Conservation (phyloP, 2,113 vertebrate genomes). For the Cisticola juncidis region DNA sequence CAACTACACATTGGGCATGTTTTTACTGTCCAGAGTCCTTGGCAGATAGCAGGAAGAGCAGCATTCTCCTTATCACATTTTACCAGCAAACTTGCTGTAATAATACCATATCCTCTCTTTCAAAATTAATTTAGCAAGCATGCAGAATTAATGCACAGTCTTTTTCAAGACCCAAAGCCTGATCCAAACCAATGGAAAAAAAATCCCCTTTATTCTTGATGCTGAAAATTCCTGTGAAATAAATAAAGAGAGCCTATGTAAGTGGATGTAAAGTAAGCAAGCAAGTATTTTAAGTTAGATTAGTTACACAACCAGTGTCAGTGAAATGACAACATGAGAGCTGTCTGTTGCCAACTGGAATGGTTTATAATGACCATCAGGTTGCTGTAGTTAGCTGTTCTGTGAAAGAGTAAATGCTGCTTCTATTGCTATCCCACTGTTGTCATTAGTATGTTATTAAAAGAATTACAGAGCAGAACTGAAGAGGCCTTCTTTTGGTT, state of each 20-base stretch:
- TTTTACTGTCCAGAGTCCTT: background rate
- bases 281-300: background rate
- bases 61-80: conserved; percentile 11
- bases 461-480: background rate
- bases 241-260: background rate
- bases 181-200: background rate
- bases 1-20: background rate
- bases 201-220: background rate
- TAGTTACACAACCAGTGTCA: background rate
- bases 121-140: background rate
- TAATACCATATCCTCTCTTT: background rate
- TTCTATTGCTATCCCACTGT: background rate
- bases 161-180: background rate
- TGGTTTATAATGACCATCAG: background rate
- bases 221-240: background rate
- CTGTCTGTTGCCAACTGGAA: background rate
- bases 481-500: background rate
- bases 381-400: background rate
- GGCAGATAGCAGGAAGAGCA: background rate
- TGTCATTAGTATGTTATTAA: background rate
- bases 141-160: background rate
- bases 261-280: background rate
- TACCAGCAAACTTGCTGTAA: conserved; percentile 16
- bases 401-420: background rate
- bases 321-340: background rate